Base-by-base conservation (phyloP, 1,140 invertebrate genomes). In the Apis cerana region DNA sequence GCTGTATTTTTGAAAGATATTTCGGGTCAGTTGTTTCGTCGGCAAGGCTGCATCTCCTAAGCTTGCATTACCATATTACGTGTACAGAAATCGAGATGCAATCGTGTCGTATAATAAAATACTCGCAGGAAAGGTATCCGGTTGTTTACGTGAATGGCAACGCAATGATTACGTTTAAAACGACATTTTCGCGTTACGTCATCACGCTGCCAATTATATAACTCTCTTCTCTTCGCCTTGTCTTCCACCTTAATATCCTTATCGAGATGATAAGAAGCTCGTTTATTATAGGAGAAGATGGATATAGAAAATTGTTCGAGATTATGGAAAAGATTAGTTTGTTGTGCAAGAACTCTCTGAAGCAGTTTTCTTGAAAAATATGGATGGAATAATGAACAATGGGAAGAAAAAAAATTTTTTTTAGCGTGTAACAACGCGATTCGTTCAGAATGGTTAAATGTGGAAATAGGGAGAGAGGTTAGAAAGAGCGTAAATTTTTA, bases 51-150 rank as follows among this genome's bases (percentile, higher is more conserved):
- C 61, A 50, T 71, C 54, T 43, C 56, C 74, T 77, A 59, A 82
- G 54, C 33, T 77, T 48, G 65, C 74, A 82, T 82, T 82, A 82
- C 61, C 80, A 82, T 82, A 77, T 61, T 76, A 82, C 80, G 80
- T 77, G 80, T 58, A 52, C 48, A 21, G 75, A 54, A 82, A 77
- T 8, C 65, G 33, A n/a, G 65, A 76, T 82, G 15, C 19, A 15
- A 13, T 17, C 3, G 2, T 23, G 48, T 11, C 56, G 54, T 23
- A 64, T 43, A 71, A 62, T 58, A 67, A 58, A 58, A 50, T 68
- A 61, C 19, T 48, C 43, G 54, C 50, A 21, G 23, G 70, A 67
- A 50, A 65, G 33, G 21, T 56, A 58, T 65, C 33, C 27, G n/a
- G 59, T 80, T 80, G 59, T 59, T 71, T 79, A 79, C 56, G 67